Conservation (phyloP, 2,888 invertebrate genomes). For the Clunio marinus region DNA sequence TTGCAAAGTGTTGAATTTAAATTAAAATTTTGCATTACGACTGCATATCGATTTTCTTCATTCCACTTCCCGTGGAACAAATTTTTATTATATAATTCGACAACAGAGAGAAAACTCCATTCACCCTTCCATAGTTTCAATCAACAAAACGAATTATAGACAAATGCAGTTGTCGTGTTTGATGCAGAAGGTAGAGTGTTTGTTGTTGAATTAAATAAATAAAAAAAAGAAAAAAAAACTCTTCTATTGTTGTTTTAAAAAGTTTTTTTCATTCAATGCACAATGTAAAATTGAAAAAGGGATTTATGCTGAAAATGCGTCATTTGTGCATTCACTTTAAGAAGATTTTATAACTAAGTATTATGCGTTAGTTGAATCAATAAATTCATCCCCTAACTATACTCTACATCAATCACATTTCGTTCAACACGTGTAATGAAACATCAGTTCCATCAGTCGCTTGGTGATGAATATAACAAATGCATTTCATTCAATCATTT, state of each 20-base stretch:
- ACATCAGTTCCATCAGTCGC: no score
- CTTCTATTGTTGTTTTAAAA: not conserved
- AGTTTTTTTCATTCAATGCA: not conserved
- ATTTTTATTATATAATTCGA: slow-evolving; percentile 18
- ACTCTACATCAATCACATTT: slow-evolving; percentile 30
- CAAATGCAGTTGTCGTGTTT: slow-evolving; percentile 30
- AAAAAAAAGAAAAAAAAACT: not conserved
- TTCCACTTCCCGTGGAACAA: not conserved
- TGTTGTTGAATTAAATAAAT: not conserved
- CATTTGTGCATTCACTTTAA: slow-evolving; percentile 23
- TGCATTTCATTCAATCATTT: no score
- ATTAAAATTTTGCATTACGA: not conserved
- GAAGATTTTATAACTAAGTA: not conserved
- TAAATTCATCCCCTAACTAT: not conserved
- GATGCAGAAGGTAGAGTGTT: slow-evolving; percentile 20
- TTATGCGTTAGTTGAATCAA: not conserved
- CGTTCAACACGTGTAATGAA: slow-evolving; percentile 31
- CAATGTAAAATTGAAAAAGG: not conserved
- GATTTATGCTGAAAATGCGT: not conserved
- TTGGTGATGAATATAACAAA: no score
- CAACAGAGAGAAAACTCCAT: slow-evolving; percentile 19
- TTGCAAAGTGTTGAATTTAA: not conserved
- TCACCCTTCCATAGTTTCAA: slow-evolving; percentile 24
- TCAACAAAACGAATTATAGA: slow-evolving; percentile 1
- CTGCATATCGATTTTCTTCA: slow-evolving; percentile 5